Evolutionary conservation across 2,113 vertebrate species (phyloP).

Genomic region (Numenius arquata): DNA sequence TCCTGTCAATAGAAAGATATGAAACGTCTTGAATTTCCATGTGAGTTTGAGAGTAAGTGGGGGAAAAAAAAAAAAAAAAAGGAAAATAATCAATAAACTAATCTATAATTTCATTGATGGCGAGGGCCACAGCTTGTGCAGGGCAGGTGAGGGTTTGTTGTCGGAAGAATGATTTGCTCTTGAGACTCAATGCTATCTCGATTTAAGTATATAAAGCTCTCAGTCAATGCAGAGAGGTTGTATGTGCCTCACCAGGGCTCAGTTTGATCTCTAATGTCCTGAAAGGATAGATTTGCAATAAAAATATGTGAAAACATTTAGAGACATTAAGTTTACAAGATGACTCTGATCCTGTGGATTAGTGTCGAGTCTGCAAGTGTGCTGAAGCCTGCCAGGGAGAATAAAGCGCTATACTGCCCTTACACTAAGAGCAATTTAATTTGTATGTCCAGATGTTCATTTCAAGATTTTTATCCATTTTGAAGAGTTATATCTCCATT

Average conservation of each 20-base stretch:
- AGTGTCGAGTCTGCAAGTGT: slow-evolving; percentile 45
- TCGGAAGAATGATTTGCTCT: not conserved
- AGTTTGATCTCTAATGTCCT: slow-evolving; percentile 41
- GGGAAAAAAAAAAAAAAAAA: too few relatives aligned
- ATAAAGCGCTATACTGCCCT: slow-evolving; percentile 38
- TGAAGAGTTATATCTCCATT: slow-evolving; percentile 52
- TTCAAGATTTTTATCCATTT: slow-evolving; percentile 58
- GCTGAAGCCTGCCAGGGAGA: slow-evolving; percentile 44
- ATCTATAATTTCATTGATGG: slow-evolving; percentile 27
- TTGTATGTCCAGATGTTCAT: slow-evolving; percentile 62
- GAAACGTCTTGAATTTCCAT: slow-evolving; percentile 32
- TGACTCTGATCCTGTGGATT: slow-evolving; percentile 60
- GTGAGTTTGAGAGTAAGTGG: not conserved
- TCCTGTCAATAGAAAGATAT: slow-evolving; percentile 14
- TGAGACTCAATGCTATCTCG: not conserved
- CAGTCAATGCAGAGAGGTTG: slow-evolving; percentile 1
- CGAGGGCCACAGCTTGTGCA: not conserved
- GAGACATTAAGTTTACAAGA: slow-evolving; percentile 64
- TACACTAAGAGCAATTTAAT: slow-evolving; percentile 55
- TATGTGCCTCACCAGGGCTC: not conserved
- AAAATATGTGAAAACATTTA: slow-evolving; percentile 64
- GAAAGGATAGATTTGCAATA: slow-evolving; percentile 62
- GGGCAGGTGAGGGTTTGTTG: not conserved
- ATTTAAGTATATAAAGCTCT: not conserved
- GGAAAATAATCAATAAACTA: slow-evolving; percentile 34